Percentiles rank a stretch among this genome's conserved stretches.
phyloP scores from a whole-genome alignment of 2,113 vertebrate genomes.

The Petrocephalus zakoni region DNA sequence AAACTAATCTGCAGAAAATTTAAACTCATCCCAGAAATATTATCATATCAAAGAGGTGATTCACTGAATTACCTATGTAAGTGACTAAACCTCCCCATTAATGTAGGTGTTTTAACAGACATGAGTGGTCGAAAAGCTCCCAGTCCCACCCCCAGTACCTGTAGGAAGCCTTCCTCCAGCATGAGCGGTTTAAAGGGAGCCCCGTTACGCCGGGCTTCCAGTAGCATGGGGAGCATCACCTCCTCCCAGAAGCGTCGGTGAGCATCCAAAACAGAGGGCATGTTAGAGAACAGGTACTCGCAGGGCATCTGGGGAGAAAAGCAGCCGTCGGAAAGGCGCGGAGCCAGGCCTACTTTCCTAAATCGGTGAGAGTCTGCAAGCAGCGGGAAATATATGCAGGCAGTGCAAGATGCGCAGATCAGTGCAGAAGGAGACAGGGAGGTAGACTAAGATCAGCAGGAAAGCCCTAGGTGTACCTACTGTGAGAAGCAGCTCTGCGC shows the following conservation, averaged over 20 bases:
- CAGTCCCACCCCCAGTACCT: constrained; percentile 45
- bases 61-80: not conserved
- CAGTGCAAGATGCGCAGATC: not conserved
- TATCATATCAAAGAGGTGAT: not conserved
- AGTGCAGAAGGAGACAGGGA: not conserved
- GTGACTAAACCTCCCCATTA: not conserved
- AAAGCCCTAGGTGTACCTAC: not conserved
- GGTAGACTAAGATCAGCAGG: not conserved
- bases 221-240: constrained; percentile 64
- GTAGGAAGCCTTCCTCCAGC: constrained; percentile 64
- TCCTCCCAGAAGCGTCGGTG: constrained; percentile 72
- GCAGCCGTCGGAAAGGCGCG: not conserved
- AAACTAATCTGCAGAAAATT: not conserved
- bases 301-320: constrained; percentile 52
- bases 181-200: constrained; percentile 64
- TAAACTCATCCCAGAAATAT: not conserved
- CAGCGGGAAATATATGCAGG: not conserved
- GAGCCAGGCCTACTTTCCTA: not conserved
- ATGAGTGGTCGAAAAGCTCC: not conserved
- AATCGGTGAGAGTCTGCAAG: not conserved
- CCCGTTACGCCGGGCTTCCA: constrained; percentile 53
- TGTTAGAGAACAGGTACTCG: constrained; percentile 64
- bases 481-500: not conserved
- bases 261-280: constrained; percentile 58
- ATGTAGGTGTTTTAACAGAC: not conserved